Base-by-base conservation (phyloP, 1,140 invertebrate genomes). In the Cyrtorhinus lividipennis region DNA sequence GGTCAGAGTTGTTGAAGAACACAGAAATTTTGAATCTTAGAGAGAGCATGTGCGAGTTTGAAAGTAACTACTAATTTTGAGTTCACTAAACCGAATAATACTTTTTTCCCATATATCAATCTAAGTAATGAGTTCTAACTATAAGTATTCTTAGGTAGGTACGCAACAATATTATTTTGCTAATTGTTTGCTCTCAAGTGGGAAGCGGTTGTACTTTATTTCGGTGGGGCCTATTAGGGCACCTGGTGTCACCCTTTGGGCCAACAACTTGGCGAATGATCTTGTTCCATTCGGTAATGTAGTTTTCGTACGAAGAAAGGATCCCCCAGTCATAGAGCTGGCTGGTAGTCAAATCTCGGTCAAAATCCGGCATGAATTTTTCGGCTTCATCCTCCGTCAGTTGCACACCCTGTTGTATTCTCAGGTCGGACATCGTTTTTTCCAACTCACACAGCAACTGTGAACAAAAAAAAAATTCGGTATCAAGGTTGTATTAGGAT, bases 311-410 rank as follows among this genome's bases (percentile, higher is more conserved):
- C 20, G 45, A 22, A 1, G 45, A 61, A 44, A 61, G 27, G 44
- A 61, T 44, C n/a, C 60, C 45, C 60, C 60, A 61, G 20, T 61
- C 60, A 44, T 61, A 61, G 30, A 61, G 12, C 22, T 61, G 60
- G 15, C 27, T 24, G 27, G 60, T 48, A 1, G 60, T 61, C 1
- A 24, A 23, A 44, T 61, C 60, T 44, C 26, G n/a, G 38, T 53
- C 20, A n/a, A 18, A 53, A 20, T 46, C 44, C 5, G n/a, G 27
- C 60, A 45, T 61, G 22, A 24, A 53, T 10, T 18, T n/a, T 2
- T 24, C 24, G 2, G 45, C 18, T 3, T 24, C 23, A 18, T 61
- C 60, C 26, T 61, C 45, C 5, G 12, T 12, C 27, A 45, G 60
- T 44, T 23, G 18, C 2, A 13, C 20, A n/a, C 15, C 27, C 58